A percentile compares a stretch with the other conserved stretches of the same genome.
Conservation (phyloP, 2,888 invertebrate genomes). For the Cerastis leucographa region DNA sequence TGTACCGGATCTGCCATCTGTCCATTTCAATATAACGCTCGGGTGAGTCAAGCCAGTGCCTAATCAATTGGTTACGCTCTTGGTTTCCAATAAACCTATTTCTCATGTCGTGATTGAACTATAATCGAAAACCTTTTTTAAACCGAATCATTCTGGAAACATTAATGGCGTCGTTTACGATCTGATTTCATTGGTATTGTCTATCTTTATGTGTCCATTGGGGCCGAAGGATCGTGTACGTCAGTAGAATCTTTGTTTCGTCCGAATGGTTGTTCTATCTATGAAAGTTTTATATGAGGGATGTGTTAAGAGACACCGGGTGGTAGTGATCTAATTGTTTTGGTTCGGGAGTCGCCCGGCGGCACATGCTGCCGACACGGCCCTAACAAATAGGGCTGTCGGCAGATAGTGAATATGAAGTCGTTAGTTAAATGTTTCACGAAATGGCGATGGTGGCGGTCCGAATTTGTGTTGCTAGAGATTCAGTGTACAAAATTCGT, state of each 20-base stretch:
- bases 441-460: conserved; percentile 72
- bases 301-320: conserved; percentile 75
- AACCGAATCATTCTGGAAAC: conserved; percentile 53
- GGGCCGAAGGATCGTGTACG: conserved; percentile 36
- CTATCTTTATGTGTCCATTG: conserved; percentile 58
- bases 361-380: conserved; percentile 78
- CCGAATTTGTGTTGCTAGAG: conserved; percentile 67
- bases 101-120: conserved; percentile 73
- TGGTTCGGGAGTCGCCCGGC: conserved; percentile 71
- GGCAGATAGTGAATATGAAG: conserved; percentile 73
- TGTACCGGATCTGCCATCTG: conserved; percentile 67
- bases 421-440: conserved; percentile 76
- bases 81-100: conserved; percentile 75
- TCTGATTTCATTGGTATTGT: conserved; percentile 64
- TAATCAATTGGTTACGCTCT: conserved; percentile 81
- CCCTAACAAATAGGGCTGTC: conserved; percentile 81
- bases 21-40: conserved; percentile 77
- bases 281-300: conserved; percentile 75
- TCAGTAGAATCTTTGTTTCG: conserved; percentile 55
- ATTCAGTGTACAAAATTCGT: conserved; percentile 56
- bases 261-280: conserved; percentile 56
- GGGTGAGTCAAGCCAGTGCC: conserved; percentile 73
- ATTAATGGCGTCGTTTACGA: conserved; percentile 58
- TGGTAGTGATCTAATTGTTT: conserved; percentile 85
- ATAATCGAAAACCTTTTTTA: conserved; percentile 72